Conservation (phyloP, 2,113 vertebrate species). For the Podarcis raffonei region DNA sequence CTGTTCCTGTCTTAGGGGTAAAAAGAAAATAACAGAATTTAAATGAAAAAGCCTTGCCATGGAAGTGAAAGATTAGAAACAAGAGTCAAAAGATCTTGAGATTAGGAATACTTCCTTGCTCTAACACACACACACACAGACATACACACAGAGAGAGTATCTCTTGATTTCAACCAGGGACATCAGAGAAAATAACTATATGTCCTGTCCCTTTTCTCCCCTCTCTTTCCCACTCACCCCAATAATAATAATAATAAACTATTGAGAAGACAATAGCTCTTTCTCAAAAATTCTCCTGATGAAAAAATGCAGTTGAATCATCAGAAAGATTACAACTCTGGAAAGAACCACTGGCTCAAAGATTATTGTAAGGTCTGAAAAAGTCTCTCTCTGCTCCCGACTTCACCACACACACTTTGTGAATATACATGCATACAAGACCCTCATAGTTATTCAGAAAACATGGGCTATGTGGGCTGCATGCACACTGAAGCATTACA, state of each 20-base stretch:
- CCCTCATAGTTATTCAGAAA: conserved; percentile 24
- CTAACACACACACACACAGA: not conserved
- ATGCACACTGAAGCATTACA: not conserved
- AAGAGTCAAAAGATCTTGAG: conserved; percentile 31
- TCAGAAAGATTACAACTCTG: conserved; percentile 61
- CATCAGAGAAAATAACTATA: conserved; percentile 46
- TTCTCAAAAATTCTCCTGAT: conserved; percentile 29
- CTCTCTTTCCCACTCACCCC: not conserved
- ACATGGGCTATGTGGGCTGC: conserved; percentile 4
- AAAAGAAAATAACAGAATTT: conserved; percentile 56
- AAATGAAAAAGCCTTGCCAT: conserved; percentile 55
- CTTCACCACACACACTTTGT: not conserved
- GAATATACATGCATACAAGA: not conserved
- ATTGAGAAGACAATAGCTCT: conserved; percentile 39
- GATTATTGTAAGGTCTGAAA: conserved; percentile 51
- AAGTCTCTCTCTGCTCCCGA: not conserved
- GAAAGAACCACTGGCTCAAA: conserved; percentile 50
- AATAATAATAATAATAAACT: conserved; percentile 42
- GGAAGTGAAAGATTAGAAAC: conserved; percentile 25
- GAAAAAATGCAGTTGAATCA: conserved; percentile 45
- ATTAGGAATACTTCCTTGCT: conserved; percentile 39
- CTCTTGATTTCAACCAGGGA: conserved; percentile 48
- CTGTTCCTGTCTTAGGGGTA: conserved; percentile 66
- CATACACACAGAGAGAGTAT: not conserved
- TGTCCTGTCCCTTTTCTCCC: not conserved